Evolutionary conservation across 2,888 invertebrate genomes (phyloP).

Genomic region (Eristalis pertinax): DNA sequence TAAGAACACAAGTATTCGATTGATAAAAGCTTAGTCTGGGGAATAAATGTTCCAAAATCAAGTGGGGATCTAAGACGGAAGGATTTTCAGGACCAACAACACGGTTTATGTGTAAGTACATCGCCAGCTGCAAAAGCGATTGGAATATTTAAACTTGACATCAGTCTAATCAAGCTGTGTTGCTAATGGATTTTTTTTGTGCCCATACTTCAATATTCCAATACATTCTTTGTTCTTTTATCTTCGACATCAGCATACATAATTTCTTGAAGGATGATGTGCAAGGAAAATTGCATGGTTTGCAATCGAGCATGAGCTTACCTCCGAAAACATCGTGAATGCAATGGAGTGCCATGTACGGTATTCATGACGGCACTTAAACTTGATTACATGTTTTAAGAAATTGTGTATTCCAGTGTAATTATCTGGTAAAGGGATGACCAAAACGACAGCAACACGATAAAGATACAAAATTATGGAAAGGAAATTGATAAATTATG

Average conservation of each 20-base stretch:
- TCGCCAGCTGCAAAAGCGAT: too few species aligned
- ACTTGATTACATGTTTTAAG: constrained; percentile 16
- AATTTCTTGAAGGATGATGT: neutral
- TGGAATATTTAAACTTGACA: neutral
- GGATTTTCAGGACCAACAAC: too few species aligned
- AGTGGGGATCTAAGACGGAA: too few species aligned
- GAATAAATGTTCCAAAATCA: too few species aligned
- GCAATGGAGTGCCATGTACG: constrained; percentile 26
- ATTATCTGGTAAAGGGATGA: neutral
- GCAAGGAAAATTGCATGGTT: constrained; percentile 3
- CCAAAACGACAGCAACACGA: neutral
- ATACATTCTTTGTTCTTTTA: neutral
- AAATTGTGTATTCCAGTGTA: neutral
- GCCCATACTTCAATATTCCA: neutral
- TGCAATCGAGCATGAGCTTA: neutral
- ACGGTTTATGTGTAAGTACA: too few species aligned
- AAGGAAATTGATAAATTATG: neutral
- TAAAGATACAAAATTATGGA: neutral
- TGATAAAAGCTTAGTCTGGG: too few species aligned
- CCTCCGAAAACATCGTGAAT: constrained; percentile 3
- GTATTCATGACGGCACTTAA: neutral
- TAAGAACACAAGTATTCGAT: too few species aligned
- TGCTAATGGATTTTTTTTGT: neutral
- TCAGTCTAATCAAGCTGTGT: neutral
- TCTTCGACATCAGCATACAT: neutral